A percentile compares a stretch with the other conserved stretches of the same genome.
Evolutionary conservation across 2,797 vertebrate genomes (phyloP).

Genomic region (Syngnathus rostellatus): DNA sequence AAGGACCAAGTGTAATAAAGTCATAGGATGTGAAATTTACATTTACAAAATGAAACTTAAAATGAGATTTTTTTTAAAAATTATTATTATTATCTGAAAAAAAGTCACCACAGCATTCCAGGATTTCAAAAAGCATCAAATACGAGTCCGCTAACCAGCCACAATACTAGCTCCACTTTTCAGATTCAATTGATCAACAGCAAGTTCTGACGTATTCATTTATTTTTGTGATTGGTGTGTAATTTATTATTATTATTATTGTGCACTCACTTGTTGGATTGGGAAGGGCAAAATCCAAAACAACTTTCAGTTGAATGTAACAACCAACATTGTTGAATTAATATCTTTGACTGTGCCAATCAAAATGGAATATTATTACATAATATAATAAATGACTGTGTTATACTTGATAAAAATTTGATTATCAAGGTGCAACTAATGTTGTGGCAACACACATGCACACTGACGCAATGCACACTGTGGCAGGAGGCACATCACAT

Average conservation of each 20-base stretch:
- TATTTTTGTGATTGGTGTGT: not conserved
- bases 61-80: too few species aligned
- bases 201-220: not conserved
- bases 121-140: not conserved
- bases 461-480: conserved; percentile 13
- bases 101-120: not conserved
- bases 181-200: not conserved
- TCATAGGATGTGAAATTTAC: not conserved
- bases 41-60: too few species aligned
- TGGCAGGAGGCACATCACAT: conserved; percentile 43
- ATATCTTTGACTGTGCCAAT: not conserved
- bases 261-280: not conserved
- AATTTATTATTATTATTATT: not conserved
- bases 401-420: too few species aligned
- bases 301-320: not conserved
- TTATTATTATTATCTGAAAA: too few species aligned
- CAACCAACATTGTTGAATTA: not conserved
- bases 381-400: too few species aligned
- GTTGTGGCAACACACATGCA: conserved; percentile 11
- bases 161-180: conserved; percentile 1
- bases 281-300: not conserved
- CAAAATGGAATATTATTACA: too few species aligned
- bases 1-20: not conserved
- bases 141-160: not conserved
- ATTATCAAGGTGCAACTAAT: not conserved